phyloP scores from a whole-genome alignment of 1,140 invertebrate genomes.

The silkworm (Bombyx mori) region DNA sequence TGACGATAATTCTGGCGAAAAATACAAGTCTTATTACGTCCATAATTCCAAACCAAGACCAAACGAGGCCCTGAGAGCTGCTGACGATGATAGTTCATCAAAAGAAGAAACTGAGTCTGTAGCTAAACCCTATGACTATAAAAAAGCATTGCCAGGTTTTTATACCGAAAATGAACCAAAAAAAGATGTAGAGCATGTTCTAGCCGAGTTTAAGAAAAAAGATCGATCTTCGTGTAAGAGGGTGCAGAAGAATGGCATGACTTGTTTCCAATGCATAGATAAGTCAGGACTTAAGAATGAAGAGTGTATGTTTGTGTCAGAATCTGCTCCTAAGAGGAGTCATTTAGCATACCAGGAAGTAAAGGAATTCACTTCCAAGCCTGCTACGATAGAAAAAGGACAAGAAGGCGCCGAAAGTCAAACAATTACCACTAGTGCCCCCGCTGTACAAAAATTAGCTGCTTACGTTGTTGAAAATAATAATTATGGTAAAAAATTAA shows the following conservation, averaged over 20 bases:
- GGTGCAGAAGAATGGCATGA: slow-evolving; percentile 79
- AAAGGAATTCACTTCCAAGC: slow-evolving; percentile 68
- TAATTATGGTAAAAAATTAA: slow-evolving; percentile 50
- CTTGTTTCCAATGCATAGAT: slow-evolving; percentile 79
- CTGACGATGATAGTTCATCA: slow-evolving; percentile 35
- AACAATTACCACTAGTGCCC: slow-evolving; percentile 51
- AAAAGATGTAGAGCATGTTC: slow-evolving; percentile 78
- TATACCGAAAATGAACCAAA: slow-evolving; percentile 67
- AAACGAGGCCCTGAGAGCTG: slow-evolving; percentile 43
- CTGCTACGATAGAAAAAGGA: slow-evolving; percentile 40
- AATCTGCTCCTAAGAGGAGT: slow-evolving; percentile 72
- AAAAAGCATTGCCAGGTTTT: slow-evolving; percentile 60
- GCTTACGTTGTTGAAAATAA: slow-evolving; percentile 44
- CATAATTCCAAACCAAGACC: slow-evolving; percentile 45
- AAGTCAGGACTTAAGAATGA: slow-evolving; percentile 78
- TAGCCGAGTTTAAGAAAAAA: slow-evolving; percentile 78
- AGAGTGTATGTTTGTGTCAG: slow-evolving; percentile 82
- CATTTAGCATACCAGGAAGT: slow-evolving; percentile 72
- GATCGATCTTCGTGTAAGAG: slow-evolving; percentile 80
- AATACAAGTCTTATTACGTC: slow-evolving; percentile 62
- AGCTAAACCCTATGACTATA: slow-evolving; percentile 56
- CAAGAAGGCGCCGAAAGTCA: slow-evolving; percentile 60
- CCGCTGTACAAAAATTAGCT: slow-evolving; percentile 40
- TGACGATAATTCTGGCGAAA: slow-evolving; percentile 47
- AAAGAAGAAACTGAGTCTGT: slow-evolving; percentile 35